These are phyloP conservation scores for Gracilinanus agilis DNA, from an alignment of 2,113 vertebrate species.

Conservation along the genomic window DNA sequence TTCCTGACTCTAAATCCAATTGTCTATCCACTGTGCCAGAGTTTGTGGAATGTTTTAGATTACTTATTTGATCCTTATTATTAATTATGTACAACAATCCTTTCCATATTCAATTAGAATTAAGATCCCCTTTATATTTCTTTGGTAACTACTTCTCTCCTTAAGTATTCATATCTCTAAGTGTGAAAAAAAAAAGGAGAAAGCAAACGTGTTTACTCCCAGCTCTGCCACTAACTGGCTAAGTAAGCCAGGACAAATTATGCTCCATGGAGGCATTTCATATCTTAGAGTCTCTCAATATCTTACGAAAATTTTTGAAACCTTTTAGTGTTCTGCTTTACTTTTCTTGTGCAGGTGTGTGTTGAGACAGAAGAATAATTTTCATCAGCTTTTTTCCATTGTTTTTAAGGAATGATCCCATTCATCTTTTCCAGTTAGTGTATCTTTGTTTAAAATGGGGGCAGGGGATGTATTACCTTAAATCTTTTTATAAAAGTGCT, in stretches of 20 bases:
- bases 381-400: slow-evolving; percentile 26
- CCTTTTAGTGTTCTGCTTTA: background rate
- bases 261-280: background rate
- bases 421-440: background rate
- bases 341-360: background rate
- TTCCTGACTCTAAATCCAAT: too few species aligned
- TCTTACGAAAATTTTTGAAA: background rate
- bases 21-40: too few species aligned
- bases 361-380: background rate
- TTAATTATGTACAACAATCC: slow-evolving; percentile 11
- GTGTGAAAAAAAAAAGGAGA: background rate
- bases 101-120: slow-evolving; percentile 1
- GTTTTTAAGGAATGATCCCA: background rate
- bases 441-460: background rate
- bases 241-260: background rate
- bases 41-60: background rate
- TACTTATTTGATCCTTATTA: background rate
- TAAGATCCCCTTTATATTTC: background rate
- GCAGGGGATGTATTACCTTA: background rate
- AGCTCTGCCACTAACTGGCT: background rate
- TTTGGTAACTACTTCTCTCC: background rate
- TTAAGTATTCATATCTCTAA: background rate
- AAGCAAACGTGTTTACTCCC: background rate
- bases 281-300: background rate
- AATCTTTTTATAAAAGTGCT: background rate